Base-by-base conservation (phyloP, 1,140 invertebrate species). In the Diploscapter pachys region DNA sequence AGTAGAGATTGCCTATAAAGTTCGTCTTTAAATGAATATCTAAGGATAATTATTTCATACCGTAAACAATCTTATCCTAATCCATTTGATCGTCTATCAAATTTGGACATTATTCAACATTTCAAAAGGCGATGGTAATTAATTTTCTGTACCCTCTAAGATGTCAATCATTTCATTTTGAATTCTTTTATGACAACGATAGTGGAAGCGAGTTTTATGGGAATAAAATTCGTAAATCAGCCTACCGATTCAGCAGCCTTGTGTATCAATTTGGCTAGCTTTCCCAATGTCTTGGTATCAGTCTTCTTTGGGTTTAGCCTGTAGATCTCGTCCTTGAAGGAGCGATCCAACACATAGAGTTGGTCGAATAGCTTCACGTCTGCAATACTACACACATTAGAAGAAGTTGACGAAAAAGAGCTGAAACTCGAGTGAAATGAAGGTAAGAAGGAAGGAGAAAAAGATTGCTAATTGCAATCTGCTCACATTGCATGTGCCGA, bases 331-430 rank as follows among this genome's bases (percentile, higher is more conserved):
- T 62, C 72, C 59, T 77, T 49, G 5, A 13, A 4, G 13, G 49
- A 55, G 9, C 73, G 49, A 55, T 76, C 73, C 13, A 76, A 50
- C 3, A 57, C 62, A 57, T 76, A 76, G 57, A 65, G 52, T 13
- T 76, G 55, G 54, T 76, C 72, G 9, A 76, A 55, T 13, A 76
- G 52, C 13, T 76, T 75, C 6, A 76, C 73, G 67, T 76, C 75
- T 76, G 73, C 13, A 65, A 49, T 71, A 49, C 4, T 48, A 69
- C 67, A 6, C 5, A 11, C 54, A 71, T 69, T 69, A 5, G 8
- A 8, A 54, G 51, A 55, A 71, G 50, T 70, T 67, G 57, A 59
- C 57, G 13, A 11, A 71, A 49, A 71, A 67, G 13, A 31, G 57
- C 51, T 65, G 50, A 52, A 9, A 52, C 2, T 11, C 31, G 31